Conservation (phyloP, 1,140 invertebrate genomes). For the Whitmania pigra region DNA sequence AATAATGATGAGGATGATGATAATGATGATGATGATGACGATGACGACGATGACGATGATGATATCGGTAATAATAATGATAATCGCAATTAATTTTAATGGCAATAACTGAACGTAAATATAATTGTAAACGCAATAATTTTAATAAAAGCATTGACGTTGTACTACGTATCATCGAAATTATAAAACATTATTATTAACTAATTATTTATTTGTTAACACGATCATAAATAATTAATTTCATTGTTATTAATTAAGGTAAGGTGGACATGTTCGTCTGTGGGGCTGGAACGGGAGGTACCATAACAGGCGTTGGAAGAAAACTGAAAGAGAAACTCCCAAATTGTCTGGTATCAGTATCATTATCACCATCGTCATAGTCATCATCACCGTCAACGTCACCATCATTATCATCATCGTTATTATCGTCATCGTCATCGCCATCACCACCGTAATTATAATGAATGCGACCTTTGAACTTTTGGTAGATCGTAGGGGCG, state of each 20-base stretch:
- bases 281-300: constrained; percentile 78
- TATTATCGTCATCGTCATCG: no score
- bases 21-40: no score
- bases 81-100: not conserved
- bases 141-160: no score
- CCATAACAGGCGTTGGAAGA: constrained; percentile 67
- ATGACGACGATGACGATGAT: no score
- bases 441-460: no score
- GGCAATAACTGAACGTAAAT: not conserved
- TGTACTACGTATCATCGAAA: no score
- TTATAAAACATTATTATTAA: not conserved
- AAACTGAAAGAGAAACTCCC: constrained; percentile 61
- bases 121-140: not conserved
- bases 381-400: no score
- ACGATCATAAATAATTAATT: not conserved
- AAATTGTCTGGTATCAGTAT: constrained; percentile 42
- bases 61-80: no score
- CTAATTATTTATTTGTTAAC: not conserved
- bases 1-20: not conserved
- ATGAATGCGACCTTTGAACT: no score
- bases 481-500: constrained; percentile 57
- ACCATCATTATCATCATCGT: no score
- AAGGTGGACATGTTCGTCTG: constrained; percentile 64
- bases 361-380: not conserved
- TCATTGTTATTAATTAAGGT: constrained; percentile 28